Evolutionary conservation across 2,888 invertebrate genomes (phyloP), one percentile per base, ranked within the genome.

Genomic region (Ophioninae sp.): DNA sequence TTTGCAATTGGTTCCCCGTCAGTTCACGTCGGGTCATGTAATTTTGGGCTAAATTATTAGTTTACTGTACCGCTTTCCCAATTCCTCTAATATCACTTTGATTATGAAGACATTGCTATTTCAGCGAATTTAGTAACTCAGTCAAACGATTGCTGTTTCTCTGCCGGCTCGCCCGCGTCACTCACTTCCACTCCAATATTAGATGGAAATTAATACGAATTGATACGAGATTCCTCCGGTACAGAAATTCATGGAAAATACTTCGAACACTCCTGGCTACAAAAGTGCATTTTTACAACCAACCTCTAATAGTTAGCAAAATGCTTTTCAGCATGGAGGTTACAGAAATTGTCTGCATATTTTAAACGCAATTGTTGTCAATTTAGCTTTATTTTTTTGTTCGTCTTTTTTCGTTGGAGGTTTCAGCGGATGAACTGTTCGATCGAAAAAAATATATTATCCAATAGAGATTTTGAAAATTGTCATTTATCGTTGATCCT

Each of bases 251-350:
- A 41, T 41, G 8, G 6, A 41, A 41, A 8, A 41, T 41, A 7
- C 6, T 41, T 8, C 7, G 8, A 41, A 69, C 50, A 23, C 50
- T 69, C 50, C 50, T 21, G 44, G 10, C 8, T 57, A 5, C 17
- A 30, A 30, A 30, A 30, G 30, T 57, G 6, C 1, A 67, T 56
- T 17, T 59, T 41, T 7, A n/a, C 44, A 59, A 23, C 23, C 68
- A 76, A 67, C 13, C 21, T 17, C 21, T 76, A 21, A 57, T 21
- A 57, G 39, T 39, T 65, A 57, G 57, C 50, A 39, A 8, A 56
- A 83, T 76, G 30, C 30, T 30, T 30, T 30, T 30, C 30, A 30
- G 30, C 3, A 30, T 30, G 3, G 30, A 30, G 30, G 30, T 2
- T 30, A 30, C 30, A 30, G 3, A 30, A 30, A 30, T 1, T 30